A percentile compares a stretch with the other conserved stretches of the same genome.
Evolutionary conservation across 2,113 vertebrate genomes (phyloP).

Genomic region (Crocuta crocuta): DNA sequence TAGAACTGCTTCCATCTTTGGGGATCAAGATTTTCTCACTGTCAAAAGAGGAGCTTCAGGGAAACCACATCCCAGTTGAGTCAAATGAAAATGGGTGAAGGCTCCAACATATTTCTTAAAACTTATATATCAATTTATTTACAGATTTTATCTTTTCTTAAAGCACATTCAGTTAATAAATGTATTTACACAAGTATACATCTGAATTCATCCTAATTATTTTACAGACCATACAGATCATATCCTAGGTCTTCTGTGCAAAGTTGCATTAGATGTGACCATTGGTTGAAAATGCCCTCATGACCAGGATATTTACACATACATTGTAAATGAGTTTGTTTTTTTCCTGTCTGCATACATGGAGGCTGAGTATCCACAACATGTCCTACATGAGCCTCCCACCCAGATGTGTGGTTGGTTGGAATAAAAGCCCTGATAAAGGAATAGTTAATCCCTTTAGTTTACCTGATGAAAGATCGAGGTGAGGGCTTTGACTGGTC

Average conservation of each 20-base stretch:
- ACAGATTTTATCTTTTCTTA: constrained; percentile 91
- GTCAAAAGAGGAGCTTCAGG: background rate
- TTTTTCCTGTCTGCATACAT: constrained; percentile 84
- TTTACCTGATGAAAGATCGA: background rate
- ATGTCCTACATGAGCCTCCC: background rate
- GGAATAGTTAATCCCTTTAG: background rate
- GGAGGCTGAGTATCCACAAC: constrained; percentile 41
- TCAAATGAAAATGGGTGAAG: background rate
- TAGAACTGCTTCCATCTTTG: background rate
- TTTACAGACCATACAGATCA: constrained; percentile 89
- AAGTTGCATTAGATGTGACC: constrained; percentile 82
- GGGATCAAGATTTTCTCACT: background rate
- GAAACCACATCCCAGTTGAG: background rate
- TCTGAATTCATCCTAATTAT: constrained; percentile 79
- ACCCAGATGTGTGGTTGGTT: background rate
- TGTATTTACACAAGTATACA: constrained; percentile 90
- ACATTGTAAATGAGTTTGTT: constrained; percentile 88
- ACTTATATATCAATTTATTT: constrained; percentile 96
- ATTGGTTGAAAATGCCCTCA: constrained; percentile 82
- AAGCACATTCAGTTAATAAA: constrained; percentile 95
- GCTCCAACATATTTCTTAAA: background rate
- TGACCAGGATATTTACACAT: constrained; percentile 88
- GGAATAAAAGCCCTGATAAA: background rate
- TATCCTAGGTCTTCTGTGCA: constrained; percentile 84
- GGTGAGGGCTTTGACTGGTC: background rate